Evolutionary conservation across 1,140 invertebrate species (phyloP), one percentile per base, ranked within the genome.

Genomic region (Ditylenchus dipsaci): DNA sequence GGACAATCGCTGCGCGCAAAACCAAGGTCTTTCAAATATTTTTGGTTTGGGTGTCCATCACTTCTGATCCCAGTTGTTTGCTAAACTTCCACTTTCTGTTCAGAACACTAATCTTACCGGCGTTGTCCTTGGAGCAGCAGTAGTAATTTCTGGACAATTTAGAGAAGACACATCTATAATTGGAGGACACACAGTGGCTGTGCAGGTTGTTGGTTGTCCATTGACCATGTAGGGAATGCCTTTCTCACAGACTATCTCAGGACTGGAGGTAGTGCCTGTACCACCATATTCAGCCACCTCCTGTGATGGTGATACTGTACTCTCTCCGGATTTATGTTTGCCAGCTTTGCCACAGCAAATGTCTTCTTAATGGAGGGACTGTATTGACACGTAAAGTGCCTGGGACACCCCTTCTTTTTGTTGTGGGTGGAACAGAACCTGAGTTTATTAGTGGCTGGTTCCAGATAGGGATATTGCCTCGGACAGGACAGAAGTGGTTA

Each of bases 201-300:
- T 81, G 65, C 79, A 81, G 29, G 80, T 81, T 42, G 81, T 75
- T n/a, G 79, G 79, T 15, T 67, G 58, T 49, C 78, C 80, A 53
- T 70, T 77, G 3, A 81, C 59, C 11, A 81, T 29, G 49, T 79
- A 80, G 15, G 78, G 79, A 23, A 63, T 69, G 42, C 80, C 80
- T 17, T 67, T 63, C 13, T 80, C 78, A 67, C 78, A 80, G 21
- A 80, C 72, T 42, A 78, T 63, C 26, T 72, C 53, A 21, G 33
- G 23, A 0, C 29, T 45, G n/a, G 23, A 38, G n/a, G 17, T 27
- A n/a, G 47, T 61, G 23, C 26, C 26, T 5, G 45, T 13, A 38
- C 21, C 33, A 29, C 29, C 38, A 27, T 19, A 63, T 13, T n/a
- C 68, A 45, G n/a, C 26, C 13, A 38, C 19, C 47, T 59, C 26